Conservation (phyloP, 92 coral and sea anemone species). For the Epizoanthus ramosus region DNA sequence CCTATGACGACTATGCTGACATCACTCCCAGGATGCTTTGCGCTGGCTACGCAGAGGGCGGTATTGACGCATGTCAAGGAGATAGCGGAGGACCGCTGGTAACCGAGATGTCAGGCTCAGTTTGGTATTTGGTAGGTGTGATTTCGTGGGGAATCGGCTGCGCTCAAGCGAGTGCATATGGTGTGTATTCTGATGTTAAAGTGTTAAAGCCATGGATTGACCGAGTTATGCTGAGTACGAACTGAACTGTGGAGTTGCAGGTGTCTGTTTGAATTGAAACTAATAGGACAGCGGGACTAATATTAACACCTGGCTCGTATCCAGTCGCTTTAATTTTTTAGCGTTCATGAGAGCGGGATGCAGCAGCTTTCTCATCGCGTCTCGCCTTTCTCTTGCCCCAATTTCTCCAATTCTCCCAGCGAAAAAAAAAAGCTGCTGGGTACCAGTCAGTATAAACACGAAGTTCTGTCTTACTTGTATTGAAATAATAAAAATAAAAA, state of each 20-base stretch:
- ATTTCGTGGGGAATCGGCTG: conserved; percentile 75
- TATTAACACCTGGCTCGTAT: no score
- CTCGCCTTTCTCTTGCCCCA: no score
- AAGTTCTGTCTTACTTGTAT: no score
- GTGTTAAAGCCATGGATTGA: conserved; percentile 50
- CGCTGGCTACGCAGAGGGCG: conserved; percentile 63
- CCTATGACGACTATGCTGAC: conserved; percentile 37
- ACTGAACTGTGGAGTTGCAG: neutral
- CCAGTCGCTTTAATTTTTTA: no score
- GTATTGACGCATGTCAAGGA: conserved; percentile 74
- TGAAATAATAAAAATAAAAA: no score
- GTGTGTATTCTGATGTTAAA: conserved; percentile 56
- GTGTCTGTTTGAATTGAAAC: no score
- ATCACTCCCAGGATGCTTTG: conserved; percentile 61
- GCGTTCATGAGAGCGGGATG: no score
- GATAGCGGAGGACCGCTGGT: conserved; percentile 78
- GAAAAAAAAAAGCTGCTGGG: no score
- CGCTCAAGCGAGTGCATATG: conserved; percentile 58
- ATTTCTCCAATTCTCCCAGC: no score
- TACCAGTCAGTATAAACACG: no score
- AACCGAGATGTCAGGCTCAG: conserved; percentile 32
- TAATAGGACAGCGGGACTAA: no score
- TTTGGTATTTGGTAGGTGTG: conserved; percentile 67
- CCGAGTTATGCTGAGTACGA: neutral
- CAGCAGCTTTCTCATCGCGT: no score